Evolutionary conservation across 1,140 invertebrate genomes (phyloP).

Genomic region (Megalonaias nervosa): DNA sequence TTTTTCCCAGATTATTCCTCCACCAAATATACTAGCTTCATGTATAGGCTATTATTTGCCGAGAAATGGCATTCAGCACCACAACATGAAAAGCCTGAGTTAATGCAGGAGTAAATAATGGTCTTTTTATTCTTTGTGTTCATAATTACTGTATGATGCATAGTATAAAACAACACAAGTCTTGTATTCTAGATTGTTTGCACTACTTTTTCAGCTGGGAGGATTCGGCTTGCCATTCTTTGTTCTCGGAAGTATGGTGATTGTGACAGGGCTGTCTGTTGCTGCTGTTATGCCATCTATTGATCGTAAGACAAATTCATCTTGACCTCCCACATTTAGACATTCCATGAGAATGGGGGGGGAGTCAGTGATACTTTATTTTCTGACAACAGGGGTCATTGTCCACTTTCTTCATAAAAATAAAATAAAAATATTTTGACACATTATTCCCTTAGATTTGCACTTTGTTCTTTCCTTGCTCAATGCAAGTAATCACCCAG

Average conservation of each 20-base stretch:
- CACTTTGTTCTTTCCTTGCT: too few species aligned
- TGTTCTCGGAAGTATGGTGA: constrained; percentile 83
- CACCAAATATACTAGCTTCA: too few species aligned
- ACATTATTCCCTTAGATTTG: not conserved
- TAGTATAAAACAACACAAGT: too few species aligned
- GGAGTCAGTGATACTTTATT: not conserved
- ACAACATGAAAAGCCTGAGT: too few species aligned
- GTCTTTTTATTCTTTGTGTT: too few species aligned
- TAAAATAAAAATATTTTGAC: not conserved
- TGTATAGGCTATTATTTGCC: too few species aligned
- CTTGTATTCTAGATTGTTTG: too few species aligned
- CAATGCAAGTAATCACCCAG: too few species aligned
- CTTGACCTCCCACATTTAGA: not conserved
- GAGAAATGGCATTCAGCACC: too few species aligned
- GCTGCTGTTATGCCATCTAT: constrained; percentile 79
- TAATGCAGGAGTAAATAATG: too few species aligned
- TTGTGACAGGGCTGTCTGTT: constrained; percentile 83
- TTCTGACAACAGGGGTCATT: not conserved
- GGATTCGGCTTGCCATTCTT: constrained; percentile 91
- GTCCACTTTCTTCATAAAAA: not conserved
- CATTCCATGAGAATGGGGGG: not conserved
- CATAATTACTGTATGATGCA: too few species aligned
- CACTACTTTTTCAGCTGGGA: constrained; percentile 71
- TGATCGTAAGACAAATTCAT: constrained; percentile 39
- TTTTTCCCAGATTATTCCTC: too few species aligned